Evolutionary conservation across 2,888 invertebrate species (phyloP).

Genomic region (Pemphredon lugubris): DNA sequence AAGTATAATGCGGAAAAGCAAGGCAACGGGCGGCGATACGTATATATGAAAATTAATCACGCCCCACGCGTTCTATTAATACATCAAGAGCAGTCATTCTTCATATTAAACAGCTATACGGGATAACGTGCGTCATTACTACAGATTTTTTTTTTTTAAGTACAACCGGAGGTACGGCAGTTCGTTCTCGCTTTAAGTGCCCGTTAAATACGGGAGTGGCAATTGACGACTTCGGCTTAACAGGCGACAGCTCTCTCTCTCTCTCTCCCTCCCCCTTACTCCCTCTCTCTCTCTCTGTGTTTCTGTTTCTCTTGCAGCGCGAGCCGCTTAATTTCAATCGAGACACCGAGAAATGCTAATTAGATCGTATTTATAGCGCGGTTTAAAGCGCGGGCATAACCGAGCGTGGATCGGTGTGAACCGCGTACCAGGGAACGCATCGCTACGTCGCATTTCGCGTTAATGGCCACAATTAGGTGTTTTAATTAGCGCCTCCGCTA

Average conservation of each 20-base stretch:
- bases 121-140: slow-evolving; percentile 29
- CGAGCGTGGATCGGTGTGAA: slow-evolving; percentile 66
- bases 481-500: slow-evolving; percentile 79
- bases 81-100: background rate
- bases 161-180: slow-evolving; percentile 32
- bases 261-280: background rate
- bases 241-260: slow-evolving; percentile 43
- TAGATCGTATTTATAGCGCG: slow-evolving; percentile 71
- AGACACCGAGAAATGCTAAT: slow-evolving; percentile 73
- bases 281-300: slow-evolving; percentile 21
- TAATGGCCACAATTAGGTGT: slow-evolving; percentile 81
- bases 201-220: slow-evolving; percentile 59
- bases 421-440: slow-evolving; percentile 58
- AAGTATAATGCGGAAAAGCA: slow-evolving; percentile 20
- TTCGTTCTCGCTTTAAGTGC: slow-evolving; percentile 52
- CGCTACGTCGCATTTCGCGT: slow-evolving; percentile 76
- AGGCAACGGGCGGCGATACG: slow-evolving; percentile 10
- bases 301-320: slow-evolving; percentile 42
- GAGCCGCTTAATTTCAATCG: slow-evolving; percentile 68
- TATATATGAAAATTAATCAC: slow-evolving; percentile 5
- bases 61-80: slow-evolving; percentile 1
- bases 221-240: slow-evolving; percentile 60
- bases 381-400: slow-evolving; percentile 65
- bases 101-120: slow-evolving; percentile 5
- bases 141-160: slow-evolving; percentile 8